Evolutionary conservation across 1,140 invertebrate genomes (phyloP).

Genomic region (Bombus turneri): DNA sequence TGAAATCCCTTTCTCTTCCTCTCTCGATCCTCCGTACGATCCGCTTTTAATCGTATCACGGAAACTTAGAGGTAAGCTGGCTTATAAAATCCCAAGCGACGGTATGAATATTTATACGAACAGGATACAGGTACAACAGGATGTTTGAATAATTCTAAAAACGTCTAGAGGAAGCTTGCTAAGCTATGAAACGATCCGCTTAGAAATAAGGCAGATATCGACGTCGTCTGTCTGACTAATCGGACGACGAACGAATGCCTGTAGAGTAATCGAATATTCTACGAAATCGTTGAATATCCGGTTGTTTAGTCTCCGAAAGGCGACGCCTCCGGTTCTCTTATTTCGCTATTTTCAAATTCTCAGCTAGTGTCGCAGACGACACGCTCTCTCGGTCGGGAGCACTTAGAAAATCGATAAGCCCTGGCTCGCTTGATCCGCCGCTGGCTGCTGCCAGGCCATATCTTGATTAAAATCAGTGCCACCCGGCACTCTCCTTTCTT

Average conservation of each 20-base stretch:
- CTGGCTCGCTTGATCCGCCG: constrained; percentile 77
- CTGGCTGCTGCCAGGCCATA: constrained; percentile 80
- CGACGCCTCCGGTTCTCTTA: neutral
- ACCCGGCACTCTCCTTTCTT: constrained; percentile 69
- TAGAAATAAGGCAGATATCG: neutral
- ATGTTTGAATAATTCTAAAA: neutral
- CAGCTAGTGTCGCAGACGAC: constrained; percentile 47
- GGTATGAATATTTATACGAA: neutral
- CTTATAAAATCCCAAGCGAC: neutral
- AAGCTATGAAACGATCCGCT: neutral
- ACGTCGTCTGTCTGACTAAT: neutral
- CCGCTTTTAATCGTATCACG: neutral
- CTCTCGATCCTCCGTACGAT: neutral
- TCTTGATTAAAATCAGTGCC: constrained; percentile 83
- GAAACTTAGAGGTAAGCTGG: neutral
- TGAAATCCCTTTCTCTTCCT: neutral
- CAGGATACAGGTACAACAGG: neutral
- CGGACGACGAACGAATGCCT: neutral
- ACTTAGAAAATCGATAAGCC: constrained; percentile 81
- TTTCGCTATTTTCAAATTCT: constrained; percentile 69
- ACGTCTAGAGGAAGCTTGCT: neutral
- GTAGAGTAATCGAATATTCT: neutral
- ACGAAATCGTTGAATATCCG: neutral
- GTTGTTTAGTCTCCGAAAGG: neutral
- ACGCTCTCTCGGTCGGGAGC: constrained; percentile 76